Evolutionary conservation across 2,888 invertebrate species (phyloP).

Genomic region (Teinopalpus imperialis): DNA sequence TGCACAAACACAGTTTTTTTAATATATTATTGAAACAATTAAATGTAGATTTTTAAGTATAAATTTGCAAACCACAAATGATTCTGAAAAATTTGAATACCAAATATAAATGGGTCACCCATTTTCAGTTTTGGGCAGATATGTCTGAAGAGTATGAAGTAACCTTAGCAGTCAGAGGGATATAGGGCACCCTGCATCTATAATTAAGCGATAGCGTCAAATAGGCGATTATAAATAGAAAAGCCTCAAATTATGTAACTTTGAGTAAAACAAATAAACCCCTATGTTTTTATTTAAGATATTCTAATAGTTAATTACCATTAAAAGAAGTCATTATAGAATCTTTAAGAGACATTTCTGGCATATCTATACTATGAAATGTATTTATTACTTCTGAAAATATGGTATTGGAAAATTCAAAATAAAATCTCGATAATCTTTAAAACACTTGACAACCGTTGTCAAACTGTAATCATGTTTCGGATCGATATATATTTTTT

Average conservation of each 20-base stretch:
- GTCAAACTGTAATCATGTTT: background rate
- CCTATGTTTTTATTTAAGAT: conserved; percentile 17
- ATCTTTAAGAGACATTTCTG: conserved; percentile 63
- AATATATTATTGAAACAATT: background rate
- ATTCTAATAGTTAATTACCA: conserved; percentile 45
- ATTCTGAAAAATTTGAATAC: conserved; percentile 30
- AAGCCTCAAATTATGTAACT: conserved; percentile 73
- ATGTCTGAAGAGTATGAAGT: conserved; percentile 39
- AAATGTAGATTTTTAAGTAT: background rate
- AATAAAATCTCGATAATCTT: conserved; percentile 16
- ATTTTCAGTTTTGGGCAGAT: conserved; percentile 31
- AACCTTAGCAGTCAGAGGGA: conserved; percentile 44
- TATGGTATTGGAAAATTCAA: conserved; percentile 11
- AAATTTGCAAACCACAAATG: conserved; percentile 12
- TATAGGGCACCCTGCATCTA: conserved; percentile 61
- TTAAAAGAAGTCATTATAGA: conserved; percentile 64
- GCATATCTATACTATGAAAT: conserved; percentile 45
- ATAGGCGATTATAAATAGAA: conserved; percentile 52
- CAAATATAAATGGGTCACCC: conserved; percentile 38
- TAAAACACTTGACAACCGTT: conserved; percentile 17
- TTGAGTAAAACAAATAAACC: conserved; percentile 32
- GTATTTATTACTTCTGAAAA: background rate
- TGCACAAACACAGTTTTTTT: background rate
- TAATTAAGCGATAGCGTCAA: conserved; percentile 73
- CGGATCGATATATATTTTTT: too few relatives aligned